Evolutionary conservation across 2,888 invertebrate genomes (phyloP), one percentile per base, ranked within the genome.

Genomic region (Gryllus longicercus): DNA sequence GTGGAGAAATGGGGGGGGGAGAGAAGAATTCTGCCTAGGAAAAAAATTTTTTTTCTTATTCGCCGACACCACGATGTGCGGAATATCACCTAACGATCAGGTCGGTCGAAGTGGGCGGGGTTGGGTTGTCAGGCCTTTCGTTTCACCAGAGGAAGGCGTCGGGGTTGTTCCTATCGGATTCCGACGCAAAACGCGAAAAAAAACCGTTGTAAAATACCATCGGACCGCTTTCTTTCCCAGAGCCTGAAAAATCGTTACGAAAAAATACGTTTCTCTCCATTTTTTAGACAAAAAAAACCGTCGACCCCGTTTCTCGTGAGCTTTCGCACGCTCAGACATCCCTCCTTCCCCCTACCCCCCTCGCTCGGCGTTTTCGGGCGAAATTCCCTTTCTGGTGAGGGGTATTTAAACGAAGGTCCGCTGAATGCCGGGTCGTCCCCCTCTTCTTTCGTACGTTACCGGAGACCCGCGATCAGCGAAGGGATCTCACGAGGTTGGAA

Each of bases 321-420:
- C 63, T 63, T 63, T 63, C 63, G 63, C 63, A 63, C 63, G 63
- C n/a, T 63, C n/a, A 63, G 63, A 63, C 63, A 63, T 63, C 63
- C n/a, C 38, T 38, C 38, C 38, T 8, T 38, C 38, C 0, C 38
- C 38, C 38, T 8, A 1, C 25, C 25, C 38, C 38, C 63, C 11
- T 63, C 11, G 14, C 16, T 63, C 63, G 63, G 11, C 63, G n/a
- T n/a, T 63, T 63, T 63, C 16, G 63, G 63, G 63, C 14, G 63
- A 63, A 63, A 63, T n/a, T 63, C 63, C 63, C 63, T 63, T 14
- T 63, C 63, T 63, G 16, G 63, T 4, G 63, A 63, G n/a, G 63
- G 63, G 63, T 63, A 63, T 63, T 63, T 63, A 63, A 63, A 63
- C 63, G 63, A 63, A 63, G 63, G 63, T 14, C 63, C 63, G 63